phyloP scores from a whole-genome alignment of 2,113 vertebrate species.

The Columbina picui region DNA sequence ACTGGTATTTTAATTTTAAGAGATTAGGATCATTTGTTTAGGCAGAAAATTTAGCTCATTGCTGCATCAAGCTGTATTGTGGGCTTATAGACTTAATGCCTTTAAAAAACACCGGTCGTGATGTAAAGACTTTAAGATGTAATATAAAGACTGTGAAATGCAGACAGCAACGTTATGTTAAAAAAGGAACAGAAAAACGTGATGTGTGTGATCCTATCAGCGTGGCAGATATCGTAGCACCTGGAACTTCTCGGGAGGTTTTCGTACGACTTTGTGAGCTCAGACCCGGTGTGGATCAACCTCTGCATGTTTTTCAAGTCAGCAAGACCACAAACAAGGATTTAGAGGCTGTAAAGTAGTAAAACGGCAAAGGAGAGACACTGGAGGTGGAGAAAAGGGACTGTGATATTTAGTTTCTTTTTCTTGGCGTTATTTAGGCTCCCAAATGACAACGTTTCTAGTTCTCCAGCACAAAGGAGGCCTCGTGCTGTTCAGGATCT shows the following conservation, averaged over 20 bases:
- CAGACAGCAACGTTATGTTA: not conserved
- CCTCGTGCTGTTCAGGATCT: slow-evolving; percentile 44
- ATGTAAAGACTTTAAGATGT: not conserved
- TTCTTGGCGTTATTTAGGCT: slow-evolving; percentile 66
- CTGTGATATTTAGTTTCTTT: slow-evolving; percentile 64
- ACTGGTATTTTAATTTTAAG: slow-evolving; percentile 20
- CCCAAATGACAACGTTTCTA: slow-evolving; percentile 51
- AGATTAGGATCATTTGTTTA: not conserved
- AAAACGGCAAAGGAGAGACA: slow-evolving; percentile 23
- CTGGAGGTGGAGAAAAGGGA: not conserved
- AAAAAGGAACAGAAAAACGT: not conserved
- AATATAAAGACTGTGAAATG: slow-evolving; percentile 28
- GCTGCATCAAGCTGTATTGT: not conserved
- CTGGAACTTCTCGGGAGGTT: slow-evolving; percentile 50
- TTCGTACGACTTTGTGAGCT: not conserved
- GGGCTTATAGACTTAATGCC: not conserved
- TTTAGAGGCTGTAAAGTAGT: slow-evolving; percentile 17
- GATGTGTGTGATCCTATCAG: slow-evolving; percentile 2
- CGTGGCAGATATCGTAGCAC: not conserved
- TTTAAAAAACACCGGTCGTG: not conserved
- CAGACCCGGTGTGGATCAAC: not conserved
- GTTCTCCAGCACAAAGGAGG: slow-evolving; percentile 55
- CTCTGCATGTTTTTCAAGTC: slow-evolving; percentile 17
- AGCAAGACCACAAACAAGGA: slow-evolving; percentile 5
- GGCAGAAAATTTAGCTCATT: slow-evolving; percentile 3